These are phyloP conservation scores for Malacoctenus gilli DNA, from an alignment of 2,797 vertebrate species.

Conservation along the genomic window DNA sequence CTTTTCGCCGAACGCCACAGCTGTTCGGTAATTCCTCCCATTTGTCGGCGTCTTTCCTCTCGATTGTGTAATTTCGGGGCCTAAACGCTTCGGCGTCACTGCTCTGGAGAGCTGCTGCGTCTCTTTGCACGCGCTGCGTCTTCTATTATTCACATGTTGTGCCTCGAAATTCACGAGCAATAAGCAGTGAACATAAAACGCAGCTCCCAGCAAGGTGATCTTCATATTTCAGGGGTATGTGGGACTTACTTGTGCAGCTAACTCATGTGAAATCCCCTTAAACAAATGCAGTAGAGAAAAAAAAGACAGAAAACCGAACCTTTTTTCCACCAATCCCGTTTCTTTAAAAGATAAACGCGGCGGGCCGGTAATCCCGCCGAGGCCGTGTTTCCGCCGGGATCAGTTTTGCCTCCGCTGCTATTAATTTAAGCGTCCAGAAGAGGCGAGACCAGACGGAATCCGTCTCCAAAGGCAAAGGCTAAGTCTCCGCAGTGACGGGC, in stretches of 20 bases:
- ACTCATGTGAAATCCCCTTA: too few species aligned
- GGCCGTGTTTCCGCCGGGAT: conserved; percentile 48
- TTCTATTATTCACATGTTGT: too few species aligned
- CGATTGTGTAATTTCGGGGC: conserved; percentile 28
- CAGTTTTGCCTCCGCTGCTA: conserved; percentile 42
- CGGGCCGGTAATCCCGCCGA: conserved; percentile 37
- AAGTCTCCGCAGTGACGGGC: conserved; percentile 42
- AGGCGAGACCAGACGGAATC: conserved; percentile 41
- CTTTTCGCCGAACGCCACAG: conserved; percentile 33
- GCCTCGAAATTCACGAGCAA: too few species aligned
- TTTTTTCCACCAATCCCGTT: conserved; percentile 10
- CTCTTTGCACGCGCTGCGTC: not conserved
- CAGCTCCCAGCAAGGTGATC: not conserved
- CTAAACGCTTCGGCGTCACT: conserved; percentile 3
- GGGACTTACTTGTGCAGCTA: not conserved
- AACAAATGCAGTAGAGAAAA: too few species aligned
- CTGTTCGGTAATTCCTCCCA: conserved; percentile 47
- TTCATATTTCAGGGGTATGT: too few species aligned
- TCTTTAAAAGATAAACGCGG: conserved; percentile 35
- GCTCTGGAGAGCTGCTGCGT: not conserved
- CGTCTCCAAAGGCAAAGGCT: conserved; percentile 52
- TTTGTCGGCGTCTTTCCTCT: conserved; percentile 15
- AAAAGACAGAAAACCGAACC: too few species aligned
- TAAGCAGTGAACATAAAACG: not conserved
- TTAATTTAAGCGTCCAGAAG: conserved; percentile 58